Percentiles rank a stretch among this genome's conserved stretches.
phyloP scores from a whole-genome alignment of 2,113 vertebrate species.

The Bufo bufo region DNA sequence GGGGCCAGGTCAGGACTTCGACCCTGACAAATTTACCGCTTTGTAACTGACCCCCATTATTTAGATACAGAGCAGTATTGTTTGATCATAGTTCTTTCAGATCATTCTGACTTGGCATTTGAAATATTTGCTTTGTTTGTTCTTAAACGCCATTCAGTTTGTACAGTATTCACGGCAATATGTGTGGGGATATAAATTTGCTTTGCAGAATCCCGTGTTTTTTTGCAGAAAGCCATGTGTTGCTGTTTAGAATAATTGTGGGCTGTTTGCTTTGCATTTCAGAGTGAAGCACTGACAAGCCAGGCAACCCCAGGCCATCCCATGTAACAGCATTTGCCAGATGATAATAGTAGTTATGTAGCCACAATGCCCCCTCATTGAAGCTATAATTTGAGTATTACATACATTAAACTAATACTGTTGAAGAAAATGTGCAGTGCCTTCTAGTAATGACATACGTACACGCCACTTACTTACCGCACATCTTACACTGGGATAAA shows the following conservation, averaged over 20 bases:
- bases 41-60: no score
- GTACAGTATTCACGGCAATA: not conserved
- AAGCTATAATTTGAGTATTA: not conserved
- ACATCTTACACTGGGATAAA: not conserved
- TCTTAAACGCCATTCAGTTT: not conserved
- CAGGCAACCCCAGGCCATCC: not conserved
- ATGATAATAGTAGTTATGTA: not conserved
- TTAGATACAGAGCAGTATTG: no score
- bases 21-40: no score
- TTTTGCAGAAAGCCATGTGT: not conserved
- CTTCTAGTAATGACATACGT: no score
- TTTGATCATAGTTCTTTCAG: not conserved
- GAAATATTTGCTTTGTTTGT: not conserved
- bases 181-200: not conserved
- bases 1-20: no score
- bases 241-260: not conserved
- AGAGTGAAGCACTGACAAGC: not conserved
- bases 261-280: not conserved
- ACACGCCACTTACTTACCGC: no score
- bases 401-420: not conserved
- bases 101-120: not conserved
- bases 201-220: not conserved
- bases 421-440: not conserved
- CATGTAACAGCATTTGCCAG: not conserved
- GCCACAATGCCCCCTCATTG: not conserved